Conservation (phyloP, 2,888 invertebrate genomes). For the Ametastegia equiseti region DNA sequence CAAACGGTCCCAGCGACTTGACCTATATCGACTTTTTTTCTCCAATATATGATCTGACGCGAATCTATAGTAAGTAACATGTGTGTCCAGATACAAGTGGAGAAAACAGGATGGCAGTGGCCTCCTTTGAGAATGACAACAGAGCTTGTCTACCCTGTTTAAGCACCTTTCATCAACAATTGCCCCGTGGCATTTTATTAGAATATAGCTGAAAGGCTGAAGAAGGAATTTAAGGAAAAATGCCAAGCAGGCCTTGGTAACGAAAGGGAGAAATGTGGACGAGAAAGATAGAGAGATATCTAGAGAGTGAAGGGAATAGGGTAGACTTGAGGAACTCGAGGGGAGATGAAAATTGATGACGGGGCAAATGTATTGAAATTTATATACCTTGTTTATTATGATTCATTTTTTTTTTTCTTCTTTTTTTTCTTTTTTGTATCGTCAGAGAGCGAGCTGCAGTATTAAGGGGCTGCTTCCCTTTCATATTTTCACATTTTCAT, state of each 20-base stretch:
- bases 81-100: neutral
- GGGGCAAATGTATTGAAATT: constrained; percentile 50
- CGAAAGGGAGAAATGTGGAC: neutral
- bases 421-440: constrained; percentile 55
- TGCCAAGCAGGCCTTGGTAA: neutral
- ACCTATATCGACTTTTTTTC: neutral
- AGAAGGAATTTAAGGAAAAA: constrained; percentile 39
- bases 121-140: neutral
- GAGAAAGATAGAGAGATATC: neutral
- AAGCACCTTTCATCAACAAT: constrained; percentile 18
- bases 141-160: neutral
- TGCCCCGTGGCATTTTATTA: constrained; percentile 27
- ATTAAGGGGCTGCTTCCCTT: constrained; percentile 28
- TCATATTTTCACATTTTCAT: constrained; percentile 32
- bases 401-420: constrained; percentile 20
- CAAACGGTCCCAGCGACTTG: neutral
- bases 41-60: neutral
- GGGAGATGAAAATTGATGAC: constrained; percentile 49
- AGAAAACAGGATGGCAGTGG: neutral
- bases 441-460: constrained; percentile 42
- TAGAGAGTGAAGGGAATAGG: neutral
- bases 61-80: neutral
- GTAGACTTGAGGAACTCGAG: constrained; percentile 19
- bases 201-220: neutral
- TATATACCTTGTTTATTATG: constrained; percentile 52